Percentiles rank a stretch among this genome's conserved stretches.
phyloP scores from a whole-genome alignment of 2,113 vertebrate genomes.

The Lasiurus cinereus region DNA sequence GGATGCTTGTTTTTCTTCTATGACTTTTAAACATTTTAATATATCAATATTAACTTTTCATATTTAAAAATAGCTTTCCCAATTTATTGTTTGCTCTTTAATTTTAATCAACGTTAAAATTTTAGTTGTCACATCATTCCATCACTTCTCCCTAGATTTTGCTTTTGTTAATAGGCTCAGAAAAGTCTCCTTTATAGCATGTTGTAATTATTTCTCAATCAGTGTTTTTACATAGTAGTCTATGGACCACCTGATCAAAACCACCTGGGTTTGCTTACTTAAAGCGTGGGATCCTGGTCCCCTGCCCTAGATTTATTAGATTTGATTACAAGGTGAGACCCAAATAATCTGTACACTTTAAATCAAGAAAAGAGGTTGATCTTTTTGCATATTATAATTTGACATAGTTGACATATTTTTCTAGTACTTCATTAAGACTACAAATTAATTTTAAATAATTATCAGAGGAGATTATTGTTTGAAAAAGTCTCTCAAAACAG shows the following conservation, averaged over 20 bases:
- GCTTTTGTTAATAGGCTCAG: neutral
- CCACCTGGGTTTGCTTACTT: neutral
- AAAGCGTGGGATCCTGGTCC: neutral
- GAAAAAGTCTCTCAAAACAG: neutral
- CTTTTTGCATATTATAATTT: neutral
- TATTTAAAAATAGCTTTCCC: neutral
- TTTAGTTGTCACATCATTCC: neutral
- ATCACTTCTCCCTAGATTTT: neutral
- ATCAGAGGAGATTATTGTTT: neutral
- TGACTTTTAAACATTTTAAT: neutral
- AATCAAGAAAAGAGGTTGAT: neutral
- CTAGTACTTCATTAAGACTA: neutral
- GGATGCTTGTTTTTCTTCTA: neutral
- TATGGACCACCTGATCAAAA: neutral
- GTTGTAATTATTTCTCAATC: neutral
- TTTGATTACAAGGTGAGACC: neutral
- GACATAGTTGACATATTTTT: slow-evolving; percentile 7
- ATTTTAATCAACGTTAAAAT: neutral
- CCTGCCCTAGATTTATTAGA: neutral
- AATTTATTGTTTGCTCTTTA: neutral
- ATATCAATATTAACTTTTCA: neutral
- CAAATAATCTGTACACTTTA: neutral
- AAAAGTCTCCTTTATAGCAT: neutral
- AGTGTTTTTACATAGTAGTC: neutral
- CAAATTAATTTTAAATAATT: neutral